Conservation (phyloP, 2,797 vertebrate species). For the Sparus aurata region DNA sequence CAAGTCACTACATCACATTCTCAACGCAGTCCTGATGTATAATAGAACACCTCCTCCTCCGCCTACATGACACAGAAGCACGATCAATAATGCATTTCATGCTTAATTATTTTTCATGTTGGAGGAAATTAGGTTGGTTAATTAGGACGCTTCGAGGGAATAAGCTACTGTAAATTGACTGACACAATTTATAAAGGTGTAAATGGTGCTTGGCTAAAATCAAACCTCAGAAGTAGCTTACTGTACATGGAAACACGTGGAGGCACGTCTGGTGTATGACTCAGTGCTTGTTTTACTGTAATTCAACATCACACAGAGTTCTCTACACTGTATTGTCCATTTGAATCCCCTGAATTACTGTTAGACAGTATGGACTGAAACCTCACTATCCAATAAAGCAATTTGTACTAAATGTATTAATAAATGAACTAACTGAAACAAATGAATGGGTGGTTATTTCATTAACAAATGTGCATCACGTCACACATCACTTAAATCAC, state of each 20-base stretch:
- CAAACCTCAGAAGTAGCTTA: background rate
- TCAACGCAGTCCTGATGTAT: slow-evolving; percentile 3
- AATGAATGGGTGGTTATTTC: background rate
- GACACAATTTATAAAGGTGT: background rate
- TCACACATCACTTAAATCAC: background rate
- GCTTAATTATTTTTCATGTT: slow-evolving; percentile 7
- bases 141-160: slow-evolving; percentile 9
- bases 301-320: too few relatives aligned
- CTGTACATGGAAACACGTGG: background rate
- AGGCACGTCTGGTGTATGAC: background rate
- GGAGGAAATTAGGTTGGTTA: slow-evolving; percentile 12
- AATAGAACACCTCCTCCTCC: background rate
- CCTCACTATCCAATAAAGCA: background rate
- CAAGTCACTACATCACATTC: slow-evolving; percentile 23
- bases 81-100: slow-evolving; percentile 39
- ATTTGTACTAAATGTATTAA: background rate
- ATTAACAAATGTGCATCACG: background rate
- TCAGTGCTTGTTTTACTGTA: background rate
- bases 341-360: too few relatives aligned
- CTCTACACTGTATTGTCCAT: too few relatives aligned
- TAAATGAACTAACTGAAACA: background rate
- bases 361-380: too few relatives aligned
- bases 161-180: background rate
- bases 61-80: slow-evolving; percentile 4
- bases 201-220: background rate